These are phyloP conservation scores for Galendromus occidentalis DNA, from an alignment of 1,140 invertebrate genomes.

Conservation along the genomic window DNA sequence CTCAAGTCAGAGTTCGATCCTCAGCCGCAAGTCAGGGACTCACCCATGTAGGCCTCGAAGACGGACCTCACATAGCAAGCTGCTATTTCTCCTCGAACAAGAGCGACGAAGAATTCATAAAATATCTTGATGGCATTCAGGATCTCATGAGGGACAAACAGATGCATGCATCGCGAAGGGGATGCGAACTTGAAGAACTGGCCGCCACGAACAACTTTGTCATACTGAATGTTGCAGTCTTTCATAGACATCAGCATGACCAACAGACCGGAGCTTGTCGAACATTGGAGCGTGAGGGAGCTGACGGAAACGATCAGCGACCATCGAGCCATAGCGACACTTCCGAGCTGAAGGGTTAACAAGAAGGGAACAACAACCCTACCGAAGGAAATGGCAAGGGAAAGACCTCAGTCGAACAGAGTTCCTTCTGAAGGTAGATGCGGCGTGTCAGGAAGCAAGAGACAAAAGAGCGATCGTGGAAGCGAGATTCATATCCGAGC, in stretches of 20 bases:
- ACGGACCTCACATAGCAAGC: neutral
- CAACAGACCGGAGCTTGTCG: neutral
- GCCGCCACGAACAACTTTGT: neutral
- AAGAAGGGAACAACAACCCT: neutral
- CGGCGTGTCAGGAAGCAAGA: neutral
- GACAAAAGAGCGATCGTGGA: neutral
- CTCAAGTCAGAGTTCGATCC: no score
- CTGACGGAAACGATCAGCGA: neutral
- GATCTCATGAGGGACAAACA: neutral
- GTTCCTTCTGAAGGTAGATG: neutral
- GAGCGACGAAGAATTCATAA: neutral
- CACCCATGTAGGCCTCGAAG: neutral
- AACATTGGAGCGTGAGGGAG: neutral
- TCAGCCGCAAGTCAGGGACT: neutral
- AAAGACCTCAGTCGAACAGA: neutral
- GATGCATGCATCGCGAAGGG: neutral
- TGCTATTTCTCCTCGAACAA: neutral
- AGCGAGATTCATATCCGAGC: neutral
- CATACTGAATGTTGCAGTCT: neutral
- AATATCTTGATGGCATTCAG: neutral
- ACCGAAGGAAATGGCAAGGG: neutral
- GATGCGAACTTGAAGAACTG: neutral
- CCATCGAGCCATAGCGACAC: neutral
- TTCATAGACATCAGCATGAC: neutral
- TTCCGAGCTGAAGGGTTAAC: neutral